Evolutionary conservation across 1,140 invertebrate species (phyloP).

Genomic region (Drosophila parvula): DNA sequence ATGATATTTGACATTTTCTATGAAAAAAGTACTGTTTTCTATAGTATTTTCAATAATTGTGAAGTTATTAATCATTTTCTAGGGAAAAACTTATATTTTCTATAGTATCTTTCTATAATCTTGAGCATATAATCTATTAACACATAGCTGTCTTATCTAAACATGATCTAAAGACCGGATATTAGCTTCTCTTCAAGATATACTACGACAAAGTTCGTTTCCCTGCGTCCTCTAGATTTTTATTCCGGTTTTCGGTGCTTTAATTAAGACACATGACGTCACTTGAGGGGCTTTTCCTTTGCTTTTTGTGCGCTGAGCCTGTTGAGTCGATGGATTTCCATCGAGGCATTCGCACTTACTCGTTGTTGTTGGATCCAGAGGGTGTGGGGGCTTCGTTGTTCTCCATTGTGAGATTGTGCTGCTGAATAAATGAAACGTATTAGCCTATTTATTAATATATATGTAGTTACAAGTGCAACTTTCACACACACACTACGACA

Average conservation of each 20-base stretch:
- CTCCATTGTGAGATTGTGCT: constrained; percentile 55
- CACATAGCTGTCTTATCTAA: not conserved
- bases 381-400: constrained; percentile 72
- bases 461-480: constrained; percentile 18
- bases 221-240: not conserved
- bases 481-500: not conserved
- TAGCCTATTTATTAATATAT: constrained; percentile 19
- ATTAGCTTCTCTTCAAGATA: not conserved
- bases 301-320: constrained; percentile 42
- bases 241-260: constrained; percentile 16
- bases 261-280: constrained; percentile 37
- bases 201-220: not conserved
- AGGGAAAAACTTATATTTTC: not conserved
- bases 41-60: not conserved
- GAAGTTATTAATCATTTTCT: no score
- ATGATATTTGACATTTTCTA: no score
- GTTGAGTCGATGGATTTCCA: constrained; percentile 18
- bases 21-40: not conserved
- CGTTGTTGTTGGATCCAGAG: constrained; percentile 71
- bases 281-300: constrained; percentile 21
- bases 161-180: not conserved
- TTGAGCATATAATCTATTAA: no score
- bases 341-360: constrained; percentile 53
- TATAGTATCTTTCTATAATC: not conserved
- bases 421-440: constrained; percentile 7